Base-by-base conservation (phyloP, 2,113 vertebrate species). In the Fulmarus glacialis region DNA sequence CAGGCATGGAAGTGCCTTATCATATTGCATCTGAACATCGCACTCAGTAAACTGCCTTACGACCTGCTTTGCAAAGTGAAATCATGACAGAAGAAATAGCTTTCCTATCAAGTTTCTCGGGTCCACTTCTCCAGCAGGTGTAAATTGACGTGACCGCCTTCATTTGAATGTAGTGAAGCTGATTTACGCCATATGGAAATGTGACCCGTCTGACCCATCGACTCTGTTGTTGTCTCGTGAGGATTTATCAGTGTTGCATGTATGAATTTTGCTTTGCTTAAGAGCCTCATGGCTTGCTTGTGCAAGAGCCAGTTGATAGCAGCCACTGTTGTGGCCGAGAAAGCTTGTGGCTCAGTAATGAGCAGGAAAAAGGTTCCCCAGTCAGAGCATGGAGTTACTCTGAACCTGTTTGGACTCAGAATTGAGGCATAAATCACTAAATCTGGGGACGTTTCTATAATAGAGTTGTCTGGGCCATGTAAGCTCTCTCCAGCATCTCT, bases 1-100 rank as follows among this genome's bases (percentile, higher is more conserved):
- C 66, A 89, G 91, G 94, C 91, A 70, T 80, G 66, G 87, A 89
- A 88, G 58, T n/a, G 21, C 45, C 50, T 93, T 73, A 73, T 86
- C 38, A 6, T 56, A 62, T 34, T 66, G 67, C 26, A 52, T 58
- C 70, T 26, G 38, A 64, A 38, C 50, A 20, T 30, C 30, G 34
- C 45, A 3, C 50, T 90, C 89, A 27, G n/a, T 38, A 30, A 91
- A 73, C 53, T 68, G 81, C 82, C 77, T 70, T 52, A 23, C 0
- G 0, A 52, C 63, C 58, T 56, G 62, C 82, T 81, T 82, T 32
- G 50, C 6, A 0, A 62, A 80, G 45, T 6, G 78, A 62, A 96
- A 55, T 62, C 70, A 18, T 16, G 84, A 62, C 70, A 78, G 74
- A 83, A 4, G 30, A 77, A 94, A 71, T 26, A 68, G 59, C 32